phyloP scores from a whole-genome alignment of 1,140 invertebrate species.

The Listronotus oregonensis region DNA sequence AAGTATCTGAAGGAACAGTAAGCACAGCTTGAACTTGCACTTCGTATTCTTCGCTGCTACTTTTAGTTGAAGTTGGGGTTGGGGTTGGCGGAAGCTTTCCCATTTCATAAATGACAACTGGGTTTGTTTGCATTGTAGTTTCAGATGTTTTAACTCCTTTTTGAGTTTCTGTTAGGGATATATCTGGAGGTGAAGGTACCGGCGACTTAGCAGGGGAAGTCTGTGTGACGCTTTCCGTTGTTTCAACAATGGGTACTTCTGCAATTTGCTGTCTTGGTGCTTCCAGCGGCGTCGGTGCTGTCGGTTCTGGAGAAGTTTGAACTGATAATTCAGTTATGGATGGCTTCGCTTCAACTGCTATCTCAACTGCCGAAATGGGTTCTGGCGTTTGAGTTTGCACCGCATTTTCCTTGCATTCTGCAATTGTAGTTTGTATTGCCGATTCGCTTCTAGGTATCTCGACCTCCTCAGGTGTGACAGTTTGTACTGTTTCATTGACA shows the following conservation, averaged over 20 bases:
- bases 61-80: slow-evolving; percentile 37
- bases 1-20: slow-evolving; percentile 60
- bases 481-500: slow-evolving; percentile 56
- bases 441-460: slow-evolving; percentile 55
- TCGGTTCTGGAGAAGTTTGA: slow-evolving; percentile 62
- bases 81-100: slow-evolving; percentile 38
- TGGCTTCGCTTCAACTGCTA: slow-evolving; percentile 52
- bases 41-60: slow-evolving; percentile 65
- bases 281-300: slow-evolving; percentile 5
- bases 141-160: slow-evolving; percentile 49
- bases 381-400: slow-evolving; percentile 50
- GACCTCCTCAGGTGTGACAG: slow-evolving; percentile 56
- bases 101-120: slow-evolving; percentile 48
- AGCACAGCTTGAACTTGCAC: slow-evolving; percentile 66
- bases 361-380: slow-evolving; percentile 40
- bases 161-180: slow-evolving; percentile 15
- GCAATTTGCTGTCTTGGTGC: slow-evolving; percentile 42
- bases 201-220: slow-evolving; percentile 54
- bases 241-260: slow-evolving; percentile 53
- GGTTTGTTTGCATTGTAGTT: slow-evolving; percentile 57
- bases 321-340: slow-evolving; percentile 40
- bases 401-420: slow-evolving; percentile 54
- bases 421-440: slow-evolving; percentile 50
- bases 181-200: slow-evolving; percentile 50
- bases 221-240: slow-evolving; percentile 55